Percentiles rank a stretch among this genome's conserved stretches.
These are phyloP conservation scores for Myotis davidii DNA, from an alignment of 2,113 vertebrate genomes.

Conservation along the genomic window DNA sequence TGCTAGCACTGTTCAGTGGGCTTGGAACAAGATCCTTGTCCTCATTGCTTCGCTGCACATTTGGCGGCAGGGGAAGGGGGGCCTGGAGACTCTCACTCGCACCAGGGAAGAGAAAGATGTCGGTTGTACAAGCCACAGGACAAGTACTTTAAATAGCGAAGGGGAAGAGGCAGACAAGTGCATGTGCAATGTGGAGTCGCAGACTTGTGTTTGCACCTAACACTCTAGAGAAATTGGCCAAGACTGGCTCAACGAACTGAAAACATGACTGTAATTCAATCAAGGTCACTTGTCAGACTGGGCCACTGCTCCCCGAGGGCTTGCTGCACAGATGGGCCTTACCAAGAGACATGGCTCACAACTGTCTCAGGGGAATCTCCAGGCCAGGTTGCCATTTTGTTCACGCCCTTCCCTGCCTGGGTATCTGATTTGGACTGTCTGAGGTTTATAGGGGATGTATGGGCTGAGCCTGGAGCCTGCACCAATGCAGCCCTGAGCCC, in stretches of 20 bases:
- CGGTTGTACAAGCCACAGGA: not conserved
- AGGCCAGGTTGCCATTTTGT: conserved; percentile 40
- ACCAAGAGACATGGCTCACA: conserved; percentile 60
- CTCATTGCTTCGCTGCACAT: accelerated
- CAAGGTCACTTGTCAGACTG: conserved; percentile 79
- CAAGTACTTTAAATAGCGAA: not conserved
- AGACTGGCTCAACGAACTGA: conserved; percentile 66
- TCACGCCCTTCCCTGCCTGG: conserved; percentile 3
- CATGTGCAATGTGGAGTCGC: not conserved
- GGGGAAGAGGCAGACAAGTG: not conserved
- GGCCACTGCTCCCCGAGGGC: conserved; percentile 68
- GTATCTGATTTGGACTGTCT: not conserved
- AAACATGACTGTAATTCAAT: conserved; percentile 67
- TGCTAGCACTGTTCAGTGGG: conserved; percentile 1
- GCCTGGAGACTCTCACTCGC: accelerated
- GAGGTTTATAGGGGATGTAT: not conserved
- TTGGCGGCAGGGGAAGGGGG: not conserved
- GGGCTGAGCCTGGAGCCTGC: not conserved
- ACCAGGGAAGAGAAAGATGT: not conserved
- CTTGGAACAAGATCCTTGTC: conserved; percentile 48
- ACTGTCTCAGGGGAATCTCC: conserved; percentile 38
- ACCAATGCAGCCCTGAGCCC: not conserved
- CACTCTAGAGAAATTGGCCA: conserved; percentile 60
- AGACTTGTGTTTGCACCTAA: not conserved
- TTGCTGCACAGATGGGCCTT: conserved; percentile 58